Evolutionary conservation across 1,140 invertebrate genomes (phyloP), one percentile per base, ranked within the genome.

Genomic region (Drosophila tropicalis): DNA sequence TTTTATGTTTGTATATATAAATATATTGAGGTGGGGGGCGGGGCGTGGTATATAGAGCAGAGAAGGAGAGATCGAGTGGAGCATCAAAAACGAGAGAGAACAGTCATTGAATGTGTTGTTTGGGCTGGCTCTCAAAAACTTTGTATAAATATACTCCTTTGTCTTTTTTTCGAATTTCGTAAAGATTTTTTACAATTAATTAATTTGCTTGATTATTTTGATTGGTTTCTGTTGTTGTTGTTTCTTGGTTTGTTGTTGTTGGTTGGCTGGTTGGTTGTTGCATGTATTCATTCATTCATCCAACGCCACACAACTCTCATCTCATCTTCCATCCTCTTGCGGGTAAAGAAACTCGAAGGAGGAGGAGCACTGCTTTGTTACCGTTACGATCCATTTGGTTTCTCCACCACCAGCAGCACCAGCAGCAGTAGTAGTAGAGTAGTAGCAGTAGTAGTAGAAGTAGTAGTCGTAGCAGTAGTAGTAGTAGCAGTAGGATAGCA

Each of bases 81-180:
- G 44, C 44, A 51, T 51, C 17, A 22, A 17, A 19, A 51, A 22
- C 44, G 44, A 39, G 36, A 39, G 36, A 39, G 36, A 51, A 51
- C 44, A 56, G 6, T 57, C 29, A 29, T 29, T 29, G 5, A 29
- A 41, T 40, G 34, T 17, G 39, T 51, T 12, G 41, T 60, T 56
- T 63, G 65, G 29, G 64, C 69, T 36, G 29, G 61, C 69, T 36
- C 56, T 41, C 70, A 68, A 66, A 85, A 91, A 91, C 90, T 91
- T 91, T 91, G 90, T 91, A 91, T 91, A 91, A 91, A 91, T 91
- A 91, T 91, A 91, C 81, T 91, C 90, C 90, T 91, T 91, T 91
- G 84, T 57, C 68, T 67, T 22, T 41, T 36, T 58, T 12, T 63
- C 12, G 15, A 63, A 44, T 41, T 39, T 62, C 17, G 44, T 36